Evolutionary conservation across 2,888 invertebrate species (phyloP).

Genomic region (Neelides folsomi): DNA sequence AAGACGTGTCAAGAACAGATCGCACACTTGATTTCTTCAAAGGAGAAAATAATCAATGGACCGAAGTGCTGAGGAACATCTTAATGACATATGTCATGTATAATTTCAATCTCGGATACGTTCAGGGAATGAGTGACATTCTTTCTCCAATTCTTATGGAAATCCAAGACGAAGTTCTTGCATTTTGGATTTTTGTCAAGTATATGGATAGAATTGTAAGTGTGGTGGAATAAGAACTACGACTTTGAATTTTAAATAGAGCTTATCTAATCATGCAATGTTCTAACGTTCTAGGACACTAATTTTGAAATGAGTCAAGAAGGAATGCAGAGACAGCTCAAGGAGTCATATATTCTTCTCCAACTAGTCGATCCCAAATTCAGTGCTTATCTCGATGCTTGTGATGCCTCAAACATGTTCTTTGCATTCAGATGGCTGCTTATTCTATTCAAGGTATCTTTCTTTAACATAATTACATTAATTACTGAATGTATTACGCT

Average conservation of each 20-base stretch:
- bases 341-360: constrained; percentile 68
- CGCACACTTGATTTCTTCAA: constrained; percentile 77
- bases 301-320: constrained; percentile 97
- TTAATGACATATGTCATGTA: constrained; percentile 98
- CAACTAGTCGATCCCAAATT: constrained; percentile 69
- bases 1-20: constrained; percentile 94
- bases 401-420: constrained; percentile 91
- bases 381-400: constrained; percentile 67
- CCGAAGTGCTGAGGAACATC: constrained; percentile 72
- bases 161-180: constrained; percentile 83
- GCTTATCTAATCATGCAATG: not conserved
- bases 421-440: constrained; percentile 98
- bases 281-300: constrained; percentile 46
- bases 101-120: constrained; percentile 92
- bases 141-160: constrained; percentile 80
- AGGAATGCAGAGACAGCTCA: constrained; percentile 85
- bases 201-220: constrained; percentile 90
- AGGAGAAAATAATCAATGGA: constrained; percentile 84
- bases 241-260: not conserved
- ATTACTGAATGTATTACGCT: too few species aligned
- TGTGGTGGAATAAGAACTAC: constrained; percentile 19
- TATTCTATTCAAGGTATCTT: constrained; percentile 68
- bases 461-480: too few species aligned
- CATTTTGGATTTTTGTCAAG: constrained; percentile 98
- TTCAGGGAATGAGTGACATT: constrained; percentile 96